Evolutionary conservation across 1,140 invertebrate species (phyloP).

Genomic region (Ostrea denselamellosa): DNA sequence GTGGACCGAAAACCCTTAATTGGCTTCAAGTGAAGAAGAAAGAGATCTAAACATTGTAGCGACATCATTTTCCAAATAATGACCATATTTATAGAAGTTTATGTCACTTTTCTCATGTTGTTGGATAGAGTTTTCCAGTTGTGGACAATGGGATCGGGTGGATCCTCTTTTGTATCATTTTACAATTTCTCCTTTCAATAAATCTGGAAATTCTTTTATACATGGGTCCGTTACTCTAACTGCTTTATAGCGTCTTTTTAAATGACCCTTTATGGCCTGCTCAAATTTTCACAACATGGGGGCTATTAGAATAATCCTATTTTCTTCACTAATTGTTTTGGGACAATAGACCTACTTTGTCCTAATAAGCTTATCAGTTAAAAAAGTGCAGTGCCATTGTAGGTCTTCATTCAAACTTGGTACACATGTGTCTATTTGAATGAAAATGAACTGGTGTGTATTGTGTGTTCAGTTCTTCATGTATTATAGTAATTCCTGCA

Average conservation of each 20-base stretch:
- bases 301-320: slow-evolving; percentile 38
- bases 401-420: slow-evolving; percentile 15
- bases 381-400: slow-evolving; percentile 35
- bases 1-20: neutral
- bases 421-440: slow-evolving; percentile 37
- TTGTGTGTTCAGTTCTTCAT: neutral
- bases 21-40: neutral
- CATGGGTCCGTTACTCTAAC: slow-evolving; percentile 14
- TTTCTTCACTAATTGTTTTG: slow-evolving; percentile 35
- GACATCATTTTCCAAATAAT: neutral
- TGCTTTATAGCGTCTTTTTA: slow-evolving; percentile 6
- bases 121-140: too few relatives aligned
- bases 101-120: too few relatives aligned
- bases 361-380: slow-evolving; percentile 39
- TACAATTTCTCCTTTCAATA: neutral
- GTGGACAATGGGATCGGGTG: too few relatives aligned
- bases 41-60: neutral
- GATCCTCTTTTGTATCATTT: neutral
- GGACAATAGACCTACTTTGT: slow-evolving; percentile 36
- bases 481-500: neutral
- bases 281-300: slow-evolving; percentile 37
- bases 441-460: slow-evolving; percentile 20
- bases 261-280: neutral
- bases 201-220: neutral
- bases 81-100: too few relatives aligned